These are phyloP conservation scores for Saccostrea echinata DNA, from an alignment of 1,140 invertebrate species.

Conservation along the genomic window DNA sequence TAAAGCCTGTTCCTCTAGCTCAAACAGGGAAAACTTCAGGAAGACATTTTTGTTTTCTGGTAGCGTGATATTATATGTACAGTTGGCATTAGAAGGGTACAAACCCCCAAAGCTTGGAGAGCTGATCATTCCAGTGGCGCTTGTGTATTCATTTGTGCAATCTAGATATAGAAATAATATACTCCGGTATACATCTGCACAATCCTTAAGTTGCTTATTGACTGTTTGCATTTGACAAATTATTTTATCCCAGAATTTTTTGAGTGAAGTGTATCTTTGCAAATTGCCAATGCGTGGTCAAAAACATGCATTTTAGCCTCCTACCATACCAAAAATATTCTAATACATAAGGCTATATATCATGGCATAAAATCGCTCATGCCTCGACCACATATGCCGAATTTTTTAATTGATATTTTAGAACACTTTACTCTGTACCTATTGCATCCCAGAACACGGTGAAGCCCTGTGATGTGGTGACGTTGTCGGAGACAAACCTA, in stretches of 20 bases:
- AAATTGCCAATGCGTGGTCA: too few species aligned
- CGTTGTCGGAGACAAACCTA: not conserved
- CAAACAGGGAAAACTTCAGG: conserved; percentile 4
- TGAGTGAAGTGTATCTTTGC: too few species aligned
- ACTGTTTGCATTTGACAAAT: too few species aligned
- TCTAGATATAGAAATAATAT: not conserved
- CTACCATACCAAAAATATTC: too few species aligned
- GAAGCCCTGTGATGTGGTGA: not conserved
- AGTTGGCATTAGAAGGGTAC: conserved; percentile 5
- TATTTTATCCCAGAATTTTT: too few species aligned
- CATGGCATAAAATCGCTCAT: too few species aligned
- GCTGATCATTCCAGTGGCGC: not conserved
- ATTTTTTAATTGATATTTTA: too few species aligned
- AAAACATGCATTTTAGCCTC: too few species aligned
- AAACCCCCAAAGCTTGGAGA: not conserved
- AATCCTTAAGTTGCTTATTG: too few species aligned
- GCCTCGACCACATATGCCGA: too few species aligned
- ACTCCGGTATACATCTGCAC: not conserved
- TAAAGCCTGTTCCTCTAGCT: not conserved
- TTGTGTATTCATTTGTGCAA: not conserved
- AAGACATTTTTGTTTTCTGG: not conserved
- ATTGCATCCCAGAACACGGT: not conserved
- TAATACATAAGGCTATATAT: too few species aligned
- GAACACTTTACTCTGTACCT: not conserved
- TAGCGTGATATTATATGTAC: not conserved